Evolutionary conservation across 1,140 invertebrate species (phyloP).

Genomic region (Pantala flavescens): DNA sequence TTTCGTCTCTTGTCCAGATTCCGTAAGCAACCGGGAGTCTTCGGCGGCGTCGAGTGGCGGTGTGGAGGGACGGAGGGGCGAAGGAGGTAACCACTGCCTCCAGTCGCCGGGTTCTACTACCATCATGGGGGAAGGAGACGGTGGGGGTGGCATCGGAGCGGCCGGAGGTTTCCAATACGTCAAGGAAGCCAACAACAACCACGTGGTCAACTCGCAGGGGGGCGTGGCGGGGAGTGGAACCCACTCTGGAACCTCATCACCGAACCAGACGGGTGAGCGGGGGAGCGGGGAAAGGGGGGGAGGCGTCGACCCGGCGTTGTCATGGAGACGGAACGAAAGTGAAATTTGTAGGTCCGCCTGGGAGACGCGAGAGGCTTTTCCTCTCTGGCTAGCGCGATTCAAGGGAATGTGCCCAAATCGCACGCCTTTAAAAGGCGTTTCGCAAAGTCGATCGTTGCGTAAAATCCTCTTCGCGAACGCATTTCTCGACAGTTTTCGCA

Average conservation of each 20-base stretch:
- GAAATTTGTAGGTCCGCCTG: slow-evolving; percentile 4
- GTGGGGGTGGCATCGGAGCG: not conserved
- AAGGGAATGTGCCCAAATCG: not conserved
- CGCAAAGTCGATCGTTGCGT: no score
- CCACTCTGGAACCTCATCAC: slow-evolving; percentile 3
- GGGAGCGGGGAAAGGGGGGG: not conserved
- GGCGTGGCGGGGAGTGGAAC: slow-evolving; percentile 3
- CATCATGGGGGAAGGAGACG: not conserved
- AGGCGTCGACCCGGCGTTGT: slow-evolving; percentile 5
- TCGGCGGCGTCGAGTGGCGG: slow-evolving; percentile 23
- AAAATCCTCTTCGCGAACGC: no score
- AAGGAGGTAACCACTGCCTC: slow-evolving; percentile 23
- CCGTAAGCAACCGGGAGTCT: slow-evolving; percentile 19
- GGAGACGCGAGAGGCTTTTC: not conserved
- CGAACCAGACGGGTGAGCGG: slow-evolving; percentile 11
- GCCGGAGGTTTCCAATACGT: slow-evolving; percentile 12
- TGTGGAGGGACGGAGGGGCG: slow-evolving; percentile 12
- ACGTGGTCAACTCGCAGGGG: slow-evolving; percentile 1
- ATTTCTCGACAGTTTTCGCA: no score
- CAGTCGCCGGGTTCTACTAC: not conserved
- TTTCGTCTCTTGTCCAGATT: slow-evolving; percentile 60
- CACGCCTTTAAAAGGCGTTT: no score
- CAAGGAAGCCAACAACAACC: slow-evolving; percentile 19
- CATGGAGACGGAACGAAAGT: slow-evolving; percentile 8
- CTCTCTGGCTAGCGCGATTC: not conserved